phyloP scores from a whole-genome alignment of 1,140 invertebrate species.

The Phocides pigmalion region DNA sequence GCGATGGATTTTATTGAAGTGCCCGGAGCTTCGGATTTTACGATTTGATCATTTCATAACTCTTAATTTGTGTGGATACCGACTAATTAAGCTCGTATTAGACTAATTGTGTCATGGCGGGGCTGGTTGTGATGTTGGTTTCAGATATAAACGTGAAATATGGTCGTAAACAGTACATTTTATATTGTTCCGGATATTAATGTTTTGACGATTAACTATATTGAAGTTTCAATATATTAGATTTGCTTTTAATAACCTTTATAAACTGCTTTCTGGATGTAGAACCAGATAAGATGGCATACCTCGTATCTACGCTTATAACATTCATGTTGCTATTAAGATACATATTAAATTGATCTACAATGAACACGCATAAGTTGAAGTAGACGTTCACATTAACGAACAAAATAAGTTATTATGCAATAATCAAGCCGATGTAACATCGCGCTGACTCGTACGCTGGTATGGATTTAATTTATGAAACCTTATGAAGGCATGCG shows the following conservation, averaged over 20 bases:
- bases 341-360: neutral
- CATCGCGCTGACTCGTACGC: neutral
- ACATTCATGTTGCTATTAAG: too few species aligned
- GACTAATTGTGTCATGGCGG: conserved; percentile 24
- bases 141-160: conserved; percentile 8
- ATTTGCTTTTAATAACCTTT: too few species aligned
- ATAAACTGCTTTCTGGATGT: too few species aligned
- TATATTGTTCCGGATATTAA: conserved; percentile 10
- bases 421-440: neutral
- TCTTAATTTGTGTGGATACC: conserved; percentile 53
- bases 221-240: too few species aligned
- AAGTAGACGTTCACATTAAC: neutral
- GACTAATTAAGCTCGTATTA: conserved; percentile 41
- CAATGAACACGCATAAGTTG: neutral
- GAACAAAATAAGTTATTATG: neutral
- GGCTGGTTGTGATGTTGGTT: neutral
- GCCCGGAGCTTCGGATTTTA: conserved; percentile 54
- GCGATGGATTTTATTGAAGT: conserved; percentile 62
- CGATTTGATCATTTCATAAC: conserved; percentile 59
- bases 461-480: neutral
- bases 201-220: neutral
- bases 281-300: too few species aligned
- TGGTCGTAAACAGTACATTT: conserved; percentile 1
- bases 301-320: too few species aligned
- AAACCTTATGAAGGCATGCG: neutral